These are phyloP conservation scores for Xestoiulus laeticollis DNA, from an alignment of 2,888 invertebrate genomes.

Conservation along the genomic window DNA sequence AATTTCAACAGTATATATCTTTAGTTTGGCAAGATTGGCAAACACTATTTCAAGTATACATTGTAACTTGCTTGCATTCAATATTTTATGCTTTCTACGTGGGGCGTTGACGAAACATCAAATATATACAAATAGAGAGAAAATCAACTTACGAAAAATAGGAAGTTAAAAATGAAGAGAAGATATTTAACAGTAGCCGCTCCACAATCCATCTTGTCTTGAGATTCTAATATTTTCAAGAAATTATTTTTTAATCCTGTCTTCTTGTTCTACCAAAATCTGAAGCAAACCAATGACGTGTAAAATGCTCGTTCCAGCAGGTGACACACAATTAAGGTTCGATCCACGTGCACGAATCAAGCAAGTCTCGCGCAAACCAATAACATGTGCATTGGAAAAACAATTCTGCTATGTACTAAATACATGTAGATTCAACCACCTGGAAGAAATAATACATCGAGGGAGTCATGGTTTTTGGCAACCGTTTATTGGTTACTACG, in stretches of 20 bases:
- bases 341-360: background rate
- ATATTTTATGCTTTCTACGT: too few species aligned
- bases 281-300: background rate
- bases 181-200: conserved; percentile 34
- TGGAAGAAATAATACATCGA: background rate
- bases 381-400: background rate
- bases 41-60: too few species aligned
- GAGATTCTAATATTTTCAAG: background rate
- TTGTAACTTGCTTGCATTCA: too few species aligned
- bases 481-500: background rate
- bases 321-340: background rate
- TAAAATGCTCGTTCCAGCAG: background rate
- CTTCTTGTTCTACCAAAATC: conserved; percentile 13
- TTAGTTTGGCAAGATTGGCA: too few species aligned
- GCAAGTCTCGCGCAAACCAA: background rate
- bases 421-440: background rate
- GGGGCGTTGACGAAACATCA: too few species aligned
- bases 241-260: background rate
- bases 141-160: conserved; percentile 35
- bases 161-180: conserved; percentile 39
- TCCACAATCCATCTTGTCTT: conserved; percentile 8
- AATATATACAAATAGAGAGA: too few species aligned
- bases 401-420: background rate
- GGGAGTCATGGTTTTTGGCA: background rate
- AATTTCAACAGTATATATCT: too few species aligned